These are phyloP conservation scores for Monochamus alternatus DNA, from an alignment of 2,888 invertebrate species.

Conservation along the genomic window DNA sequence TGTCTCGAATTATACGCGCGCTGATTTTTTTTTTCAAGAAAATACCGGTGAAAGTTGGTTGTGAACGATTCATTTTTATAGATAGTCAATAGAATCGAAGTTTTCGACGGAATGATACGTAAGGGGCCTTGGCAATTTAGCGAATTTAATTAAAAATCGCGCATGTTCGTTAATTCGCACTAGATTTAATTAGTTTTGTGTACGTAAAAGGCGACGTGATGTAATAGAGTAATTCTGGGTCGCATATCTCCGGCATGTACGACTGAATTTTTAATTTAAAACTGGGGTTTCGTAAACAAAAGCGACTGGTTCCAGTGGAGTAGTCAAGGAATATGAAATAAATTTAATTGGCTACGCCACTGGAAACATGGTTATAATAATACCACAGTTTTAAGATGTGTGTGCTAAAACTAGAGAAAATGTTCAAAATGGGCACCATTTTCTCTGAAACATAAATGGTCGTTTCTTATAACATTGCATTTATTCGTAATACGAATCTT, in stretches of 20 bases:
- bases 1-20: conserved; percentile 9
- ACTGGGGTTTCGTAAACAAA: neutral
- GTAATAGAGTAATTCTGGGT: neutral
- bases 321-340: too few relatives aligned
- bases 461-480: too few relatives aligned
- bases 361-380: too few relatives aligned
- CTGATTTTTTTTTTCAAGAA: too few relatives aligned
- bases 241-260: neutral
- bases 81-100: neutral
- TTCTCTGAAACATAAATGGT: too few relatives aligned
- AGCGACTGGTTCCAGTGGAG: too few relatives aligned
- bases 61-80: neutral
- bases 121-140: neutral
- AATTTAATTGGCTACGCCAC: too few relatives aligned
- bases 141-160: neutral
- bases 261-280: neutral
- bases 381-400: too few relatives aligned
- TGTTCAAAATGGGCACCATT: too few relatives aligned
- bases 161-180: neutral
- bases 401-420: too few relatives aligned
- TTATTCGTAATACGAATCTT: too few relatives aligned
- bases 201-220: neutral
- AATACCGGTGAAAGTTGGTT: neutral
- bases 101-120: neutral
- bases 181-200: neutral